phyloP scores from a whole-genome alignment of 2,113 vertebrate species.

The rabbit (Oryctolagus cuniculus) region DNA sequence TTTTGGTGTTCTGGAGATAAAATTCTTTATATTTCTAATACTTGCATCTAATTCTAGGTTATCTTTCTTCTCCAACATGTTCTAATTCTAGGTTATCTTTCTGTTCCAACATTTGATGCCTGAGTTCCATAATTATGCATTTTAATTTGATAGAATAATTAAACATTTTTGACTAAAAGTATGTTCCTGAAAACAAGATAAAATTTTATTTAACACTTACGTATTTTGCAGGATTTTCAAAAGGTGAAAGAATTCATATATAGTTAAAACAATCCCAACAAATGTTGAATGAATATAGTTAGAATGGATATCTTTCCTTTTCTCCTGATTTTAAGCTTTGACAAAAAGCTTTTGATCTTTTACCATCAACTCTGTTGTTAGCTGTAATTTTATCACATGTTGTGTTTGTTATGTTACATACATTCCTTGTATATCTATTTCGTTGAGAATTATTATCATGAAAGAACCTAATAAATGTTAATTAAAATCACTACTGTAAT shows the following conservation, averaged over 20 bases:
- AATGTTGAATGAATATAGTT: background rate
- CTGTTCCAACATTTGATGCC: background rate
- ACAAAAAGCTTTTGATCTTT: background rate
- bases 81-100: background rate
- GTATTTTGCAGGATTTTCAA: background rate
- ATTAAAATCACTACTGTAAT: background rate
- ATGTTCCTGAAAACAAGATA: background rate
- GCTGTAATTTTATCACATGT: background rate
- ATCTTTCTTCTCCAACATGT: conserved; percentile 26
- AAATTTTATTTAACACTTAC: background rate
- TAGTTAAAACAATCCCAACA: background rate
- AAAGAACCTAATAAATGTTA: background rate
- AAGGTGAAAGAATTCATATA: background rate
- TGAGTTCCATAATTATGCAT: conserved; percentile 23
- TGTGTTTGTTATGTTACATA: background rate
- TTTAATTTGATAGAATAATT: conserved; percentile 49
- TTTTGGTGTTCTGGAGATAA: background rate
- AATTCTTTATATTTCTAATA: background rate
- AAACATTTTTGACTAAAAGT: background rate
- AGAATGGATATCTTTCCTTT: background rate
- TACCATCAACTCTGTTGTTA: background rate
- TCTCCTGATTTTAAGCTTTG: background rate
- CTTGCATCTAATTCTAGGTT: background rate
- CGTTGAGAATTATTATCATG: background rate
- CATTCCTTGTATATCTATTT: background rate